Conservation (phyloP, 2,888 invertebrate genomes). For the Microplitis manilae region DNA sequence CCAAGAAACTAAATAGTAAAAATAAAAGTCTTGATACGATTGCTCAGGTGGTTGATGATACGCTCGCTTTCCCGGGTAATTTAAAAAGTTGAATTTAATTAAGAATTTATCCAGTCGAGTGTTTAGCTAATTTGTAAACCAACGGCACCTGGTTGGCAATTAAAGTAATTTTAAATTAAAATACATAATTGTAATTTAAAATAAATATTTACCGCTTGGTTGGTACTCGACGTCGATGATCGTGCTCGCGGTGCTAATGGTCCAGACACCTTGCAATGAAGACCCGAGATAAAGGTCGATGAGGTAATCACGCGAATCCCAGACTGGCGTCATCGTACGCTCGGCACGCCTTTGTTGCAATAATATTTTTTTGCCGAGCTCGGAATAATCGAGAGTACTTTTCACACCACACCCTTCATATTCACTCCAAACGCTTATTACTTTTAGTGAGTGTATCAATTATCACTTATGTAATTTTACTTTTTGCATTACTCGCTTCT, state of each 20-base stretch:
- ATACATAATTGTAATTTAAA: neutral
- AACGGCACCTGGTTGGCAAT: neutral
- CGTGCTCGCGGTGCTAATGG: slow-evolving; percentile 2
- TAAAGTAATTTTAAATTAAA: neutral
- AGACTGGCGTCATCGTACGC: slow-evolving; percentile 48
- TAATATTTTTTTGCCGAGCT: neutral
- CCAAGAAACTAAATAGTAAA: neutral
- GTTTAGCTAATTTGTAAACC: neutral
- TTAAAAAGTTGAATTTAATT: neutral
- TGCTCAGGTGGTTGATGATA: neutral
- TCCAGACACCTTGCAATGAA: slow-evolving; percentile 6
- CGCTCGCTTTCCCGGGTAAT: neutral
- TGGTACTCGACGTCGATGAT: slow-evolving; percentile 6
- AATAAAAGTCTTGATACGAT: neutral
- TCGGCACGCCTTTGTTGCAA: slow-evolving; percentile 45
- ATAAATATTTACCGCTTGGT: neutral
- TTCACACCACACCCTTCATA: slow-evolving; percentile 14
- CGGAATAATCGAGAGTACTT: slow-evolving; percentile 11
- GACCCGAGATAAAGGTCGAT: slow-evolving; percentile 47
- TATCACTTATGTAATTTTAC: neutral
- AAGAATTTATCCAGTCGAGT: neutral
- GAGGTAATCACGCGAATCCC: slow-evolving; percentile 54
- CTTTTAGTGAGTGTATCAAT: neutral
- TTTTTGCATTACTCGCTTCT: neutral
- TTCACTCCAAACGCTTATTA: neutral